Conservation (phyloP, 2,797 vertebrate genomes). For the Enteromius mattozi region DNA sequence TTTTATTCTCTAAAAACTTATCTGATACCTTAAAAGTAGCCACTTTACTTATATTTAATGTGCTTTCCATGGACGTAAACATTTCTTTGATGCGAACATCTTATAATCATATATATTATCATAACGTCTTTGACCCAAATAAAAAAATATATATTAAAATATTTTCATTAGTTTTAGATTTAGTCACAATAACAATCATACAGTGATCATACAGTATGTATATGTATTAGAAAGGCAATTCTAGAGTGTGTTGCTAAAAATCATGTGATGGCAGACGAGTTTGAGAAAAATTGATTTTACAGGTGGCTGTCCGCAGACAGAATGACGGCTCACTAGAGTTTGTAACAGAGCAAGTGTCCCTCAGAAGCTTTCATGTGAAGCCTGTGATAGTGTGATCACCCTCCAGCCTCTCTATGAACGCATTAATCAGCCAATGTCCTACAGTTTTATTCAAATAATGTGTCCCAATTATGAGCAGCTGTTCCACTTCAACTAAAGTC, state of each 20-base stretch:
- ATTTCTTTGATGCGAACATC: too few relatives aligned
- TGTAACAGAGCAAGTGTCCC: neutral
- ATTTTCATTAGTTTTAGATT: neutral
- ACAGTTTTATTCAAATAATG: neutral
- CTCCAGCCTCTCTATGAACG: neutral
- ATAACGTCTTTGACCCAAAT: too few relatives aligned
- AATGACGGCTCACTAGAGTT: neutral
- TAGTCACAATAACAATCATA: neutral
- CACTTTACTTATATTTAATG: too few relatives aligned
- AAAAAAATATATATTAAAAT: too few relatives aligned
- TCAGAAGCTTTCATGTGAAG: neutral
- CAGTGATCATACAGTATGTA: neutral
- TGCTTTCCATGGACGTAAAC: too few relatives aligned
- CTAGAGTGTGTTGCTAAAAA: neutral
- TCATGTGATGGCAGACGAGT: neutral
- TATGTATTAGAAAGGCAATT: neutral
- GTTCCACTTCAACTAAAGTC: conserved; percentile 10
- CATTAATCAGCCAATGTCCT: neutral
- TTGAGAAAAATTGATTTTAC: neutral
- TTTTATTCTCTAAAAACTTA: too few relatives aligned
- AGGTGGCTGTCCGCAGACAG: neutral
- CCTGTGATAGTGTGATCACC: conserved; percentile 14
- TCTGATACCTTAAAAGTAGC: too few relatives aligned
- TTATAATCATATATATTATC: too few relatives aligned
- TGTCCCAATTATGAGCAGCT: conserved; percentile 14